Conservation (phyloP, 1,140 invertebrate genomes). For the Bombyx mandarina region DNA sequence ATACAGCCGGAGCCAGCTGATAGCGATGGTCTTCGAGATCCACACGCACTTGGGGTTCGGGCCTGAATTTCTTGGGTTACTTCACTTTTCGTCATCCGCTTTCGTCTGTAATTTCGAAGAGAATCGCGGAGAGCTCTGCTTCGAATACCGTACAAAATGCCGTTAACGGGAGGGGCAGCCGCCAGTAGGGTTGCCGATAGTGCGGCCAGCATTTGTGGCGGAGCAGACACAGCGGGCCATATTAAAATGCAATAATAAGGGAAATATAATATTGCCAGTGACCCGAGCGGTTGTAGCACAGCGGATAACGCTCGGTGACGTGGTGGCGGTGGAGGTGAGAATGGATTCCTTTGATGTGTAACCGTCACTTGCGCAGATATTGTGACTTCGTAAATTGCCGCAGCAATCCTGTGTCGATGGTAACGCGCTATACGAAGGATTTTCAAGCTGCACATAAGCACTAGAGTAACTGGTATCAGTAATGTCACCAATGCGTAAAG, state of each 20-base stretch:
- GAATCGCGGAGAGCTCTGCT: slow-evolving; percentile 79
- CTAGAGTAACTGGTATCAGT: slow-evolving; percentile 76
- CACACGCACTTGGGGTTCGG: slow-evolving; percentile 81
- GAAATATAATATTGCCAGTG: slow-evolving; percentile 79
- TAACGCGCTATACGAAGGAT: slow-evolving; percentile 85
- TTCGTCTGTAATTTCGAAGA: slow-evolving; percentile 84
- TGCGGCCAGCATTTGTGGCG: slow-evolving; percentile 71
- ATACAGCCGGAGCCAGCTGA: slow-evolving; percentile 76
- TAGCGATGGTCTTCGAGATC: slow-evolving; percentile 80
- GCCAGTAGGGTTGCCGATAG: slow-evolving; percentile 76
- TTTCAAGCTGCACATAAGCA: slow-evolving; percentile 81
- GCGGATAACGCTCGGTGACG: slow-evolving; percentile 81
- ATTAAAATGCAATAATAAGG: slow-evolving; percentile 82
- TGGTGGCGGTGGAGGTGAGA: slow-evolving; percentile 72
- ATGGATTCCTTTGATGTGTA: slow-evolving; percentile 84
- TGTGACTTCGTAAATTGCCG: slow-evolving; percentile 88
- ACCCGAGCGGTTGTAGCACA: slow-evolving; percentile 80
- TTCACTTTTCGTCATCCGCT: slow-evolving; percentile 84
- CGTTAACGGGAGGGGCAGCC: slow-evolving; percentile 80
- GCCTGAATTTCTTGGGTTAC: slow-evolving; percentile 85
- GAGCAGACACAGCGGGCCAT: slow-evolving; percentile 73
- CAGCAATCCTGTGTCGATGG: slow-evolving; percentile 86
- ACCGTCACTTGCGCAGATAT: slow-evolving; percentile 87
- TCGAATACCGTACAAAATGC: slow-evolving; percentile 83
- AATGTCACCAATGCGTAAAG: slow-evolving; percentile 77